These are phyloP conservation scores for Pantala flavescens DNA, from an alignment of 1,140 invertebrate genomes.

Conservation along the genomic window DNA sequence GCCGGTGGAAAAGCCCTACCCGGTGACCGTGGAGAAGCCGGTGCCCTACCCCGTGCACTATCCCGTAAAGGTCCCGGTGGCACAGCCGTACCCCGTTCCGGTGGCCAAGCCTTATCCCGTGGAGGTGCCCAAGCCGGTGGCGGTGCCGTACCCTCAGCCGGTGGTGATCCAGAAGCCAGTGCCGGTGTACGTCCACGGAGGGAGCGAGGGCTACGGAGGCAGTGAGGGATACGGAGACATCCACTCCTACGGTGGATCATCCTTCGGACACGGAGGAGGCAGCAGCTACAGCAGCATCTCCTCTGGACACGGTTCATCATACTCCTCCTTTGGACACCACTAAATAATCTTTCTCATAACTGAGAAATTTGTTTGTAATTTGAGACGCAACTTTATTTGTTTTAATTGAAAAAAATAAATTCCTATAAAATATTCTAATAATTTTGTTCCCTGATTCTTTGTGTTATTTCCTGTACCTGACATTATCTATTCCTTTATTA, in stretches of 20 bases:
- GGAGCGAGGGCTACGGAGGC: not conserved
- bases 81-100: slow-evolving; percentile 4
- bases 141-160: not conserved
- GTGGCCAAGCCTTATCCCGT: not conserved
- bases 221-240: not conserved
- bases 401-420: too few relatives aligned
- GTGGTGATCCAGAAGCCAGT: slow-evolving; percentile 9
- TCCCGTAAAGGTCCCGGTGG: not conserved
- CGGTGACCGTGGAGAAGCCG: slow-evolving; percentile 15
- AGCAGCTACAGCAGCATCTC: not conserved
- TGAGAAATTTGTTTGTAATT: too few relatives aligned
- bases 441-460: too few relatives aligned
- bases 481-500: too few relatives aligned
- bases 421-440: too few relatives aligned
- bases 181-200: slow-evolving; percentile 9
- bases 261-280: not conserved
- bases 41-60: slow-evolving; percentile 11
- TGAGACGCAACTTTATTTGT: too few relatives aligned
- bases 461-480: too few relatives aligned
- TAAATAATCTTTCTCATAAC: too few relatives aligned
- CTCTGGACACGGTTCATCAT: not conserved
- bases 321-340: not conserved
- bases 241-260: not conserved
- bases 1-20: not conserved
- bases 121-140: slow-evolving; percentile 10